Evolutionary conservation across 2,888 invertebrate species (phyloP), one percentile per base, ranked within the genome.

Genomic region (Smittia sp.): DNA sequence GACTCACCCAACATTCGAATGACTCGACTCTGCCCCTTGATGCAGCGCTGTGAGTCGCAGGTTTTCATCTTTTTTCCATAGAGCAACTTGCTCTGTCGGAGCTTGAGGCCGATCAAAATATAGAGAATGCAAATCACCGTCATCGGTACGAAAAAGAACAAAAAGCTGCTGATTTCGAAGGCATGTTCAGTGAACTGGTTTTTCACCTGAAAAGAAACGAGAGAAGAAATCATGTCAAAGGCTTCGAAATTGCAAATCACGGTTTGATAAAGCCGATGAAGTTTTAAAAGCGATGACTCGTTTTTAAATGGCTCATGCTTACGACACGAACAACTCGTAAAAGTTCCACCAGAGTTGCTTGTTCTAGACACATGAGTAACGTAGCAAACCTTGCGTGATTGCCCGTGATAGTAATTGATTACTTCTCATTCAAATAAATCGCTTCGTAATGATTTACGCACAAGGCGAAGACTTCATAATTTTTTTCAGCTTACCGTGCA

Each of bases 111-210:
- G 77, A 92, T 91, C 76, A 91, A 83, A 73, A 90, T 86, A 79
- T 95, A 95, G 75, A 95, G 83, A 75, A 93, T 90, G 38, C 89
- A 89, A 79, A 95, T 93, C 75, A 94, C 85, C 38, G 91, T 90
- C 93, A 95, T 93, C 1, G 94, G 95, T 58, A 90, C 88, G 46
- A 93, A 88, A 80, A 95, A 95, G 82, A 94, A 93, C 78, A 94
- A 83, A 79, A 90, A 88, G 77, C 90, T 89, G 13, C 94, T 92
- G 78, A 93, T 87, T 78, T 91, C 90, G 79, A 93, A 92, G 75
- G 90, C 88, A 82, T 91, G 89, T 74, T 88, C 87, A 72, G 79
- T 78, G 83, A 83, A 78, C 80, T 81, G 76, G 78, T 81, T 78
- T 76, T 81, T 80, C 76, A 82, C 81, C 82, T 82, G 78, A 20